A percentile compares a stretch with the other conserved stretches of the same genome.
phyloP scores from a whole-genome alignment of 2,113 vertebrate genomes.

The Perccottus glenii region DNA sequence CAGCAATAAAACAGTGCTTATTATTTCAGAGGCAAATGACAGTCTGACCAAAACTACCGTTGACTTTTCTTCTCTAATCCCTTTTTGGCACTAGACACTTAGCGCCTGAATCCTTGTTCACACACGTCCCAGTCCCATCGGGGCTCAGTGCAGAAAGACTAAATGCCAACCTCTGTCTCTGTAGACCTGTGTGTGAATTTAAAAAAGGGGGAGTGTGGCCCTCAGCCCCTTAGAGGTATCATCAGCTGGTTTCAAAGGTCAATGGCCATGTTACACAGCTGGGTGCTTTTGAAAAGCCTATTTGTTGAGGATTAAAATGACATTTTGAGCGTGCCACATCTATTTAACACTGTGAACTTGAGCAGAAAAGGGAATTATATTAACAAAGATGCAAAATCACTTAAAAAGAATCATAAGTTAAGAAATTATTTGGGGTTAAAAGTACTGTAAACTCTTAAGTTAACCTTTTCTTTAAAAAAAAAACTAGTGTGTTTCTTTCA shows the following conservation, averaged over 20 bases:
- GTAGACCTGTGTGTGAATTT: conserved; percentile 8
- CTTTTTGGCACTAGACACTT: not conserved
- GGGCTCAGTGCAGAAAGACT: conserved; percentile 19
- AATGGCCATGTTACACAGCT: not conserved
- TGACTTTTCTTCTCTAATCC: conserved; percentile 21
- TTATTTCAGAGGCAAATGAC: conserved; percentile 23
- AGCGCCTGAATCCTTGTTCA: not conserved
- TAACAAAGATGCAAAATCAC: not conserved
- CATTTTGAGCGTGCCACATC: not conserved
- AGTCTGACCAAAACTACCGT: conserved; percentile 22
- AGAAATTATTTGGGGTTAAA: not conserved
- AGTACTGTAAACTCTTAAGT: not conserved
- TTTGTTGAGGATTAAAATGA: not conserved
- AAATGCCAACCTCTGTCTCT: conserved; percentile 48
- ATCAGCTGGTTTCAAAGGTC: conserved; percentile 29
- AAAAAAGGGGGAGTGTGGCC: not conserved
- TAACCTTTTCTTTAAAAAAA: not conserved
- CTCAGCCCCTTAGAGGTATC: conserved; percentile 22
- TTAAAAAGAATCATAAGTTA: not conserved
- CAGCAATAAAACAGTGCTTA: not conserved
- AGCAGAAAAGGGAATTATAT: not conserved
- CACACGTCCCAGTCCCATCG: conserved; percentile 1
- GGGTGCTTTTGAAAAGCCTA: not conserved
- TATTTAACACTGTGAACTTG: not conserved
- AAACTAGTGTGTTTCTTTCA: not conserved